Evolutionary conservation across 2,113 vertebrate species (phyloP).

Genomic region (Canis aureus): DNA sequence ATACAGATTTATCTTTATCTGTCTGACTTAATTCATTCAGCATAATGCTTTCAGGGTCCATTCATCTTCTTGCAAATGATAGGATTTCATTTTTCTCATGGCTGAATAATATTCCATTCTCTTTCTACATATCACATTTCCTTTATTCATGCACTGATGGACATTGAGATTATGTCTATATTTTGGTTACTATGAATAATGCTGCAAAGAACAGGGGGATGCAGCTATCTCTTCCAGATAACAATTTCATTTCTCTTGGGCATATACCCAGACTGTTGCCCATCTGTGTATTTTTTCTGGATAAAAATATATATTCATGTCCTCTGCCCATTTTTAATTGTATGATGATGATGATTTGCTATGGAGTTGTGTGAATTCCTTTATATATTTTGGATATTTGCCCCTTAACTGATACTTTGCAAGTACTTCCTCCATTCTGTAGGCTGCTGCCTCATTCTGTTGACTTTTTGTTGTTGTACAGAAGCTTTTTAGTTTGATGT

Average conservation of each 20-base stretch:
- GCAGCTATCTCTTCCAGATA: neutral
- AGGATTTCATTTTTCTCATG: conserved; percentile 13
- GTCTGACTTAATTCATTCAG: neutral
- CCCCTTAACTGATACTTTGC: neutral
- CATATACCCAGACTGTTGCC: neutral
- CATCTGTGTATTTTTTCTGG: neutral
- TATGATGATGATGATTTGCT: neutral
- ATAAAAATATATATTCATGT: neutral
- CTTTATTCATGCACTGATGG: neutral
- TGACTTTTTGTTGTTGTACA: neutral
- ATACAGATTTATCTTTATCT: neutral
- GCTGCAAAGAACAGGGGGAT: neutral
- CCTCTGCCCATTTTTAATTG: neutral
- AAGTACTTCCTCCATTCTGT: neutral
- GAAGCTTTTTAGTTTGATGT: neutral
- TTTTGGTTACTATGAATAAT: neutral
- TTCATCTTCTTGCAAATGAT: neutral
- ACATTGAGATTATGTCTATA: neutral
- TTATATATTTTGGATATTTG: neutral
- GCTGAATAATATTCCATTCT: neutral
- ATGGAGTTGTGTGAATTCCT: neutral
- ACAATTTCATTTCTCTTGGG: neutral
- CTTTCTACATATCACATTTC: neutral
- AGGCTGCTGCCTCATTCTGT: neutral
- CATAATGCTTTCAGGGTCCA: neutral